These are phyloP conservation scores for Pelagia noctiluca DNA, from an alignment of 30 jellyfish, hydroid and myxozoan genomes.

Conservation along the genomic window DNA sequence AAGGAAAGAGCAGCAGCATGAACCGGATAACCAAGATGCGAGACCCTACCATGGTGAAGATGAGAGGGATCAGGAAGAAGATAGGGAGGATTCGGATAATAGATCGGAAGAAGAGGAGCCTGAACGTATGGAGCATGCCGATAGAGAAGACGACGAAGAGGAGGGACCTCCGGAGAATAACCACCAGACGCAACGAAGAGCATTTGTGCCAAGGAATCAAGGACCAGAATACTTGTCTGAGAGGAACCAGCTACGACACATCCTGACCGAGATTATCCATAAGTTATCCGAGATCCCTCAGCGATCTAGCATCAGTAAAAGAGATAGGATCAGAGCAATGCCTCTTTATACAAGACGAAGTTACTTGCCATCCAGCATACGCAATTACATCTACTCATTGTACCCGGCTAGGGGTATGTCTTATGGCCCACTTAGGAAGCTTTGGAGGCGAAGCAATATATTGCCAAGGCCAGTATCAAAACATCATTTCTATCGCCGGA, in stretches of 20 bases:
- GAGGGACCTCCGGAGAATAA: conserved; percentile 31
- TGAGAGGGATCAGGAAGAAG: neutral
- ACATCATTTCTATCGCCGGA: neutral
- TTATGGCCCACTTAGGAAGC: neutral
- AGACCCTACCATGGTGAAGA: no score
- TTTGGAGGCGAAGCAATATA: conserved; percentile 24
- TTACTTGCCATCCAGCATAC: neutral
- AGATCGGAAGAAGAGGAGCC: neutral
- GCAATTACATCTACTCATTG: neutral
- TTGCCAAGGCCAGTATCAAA: conserved; percentile 17
- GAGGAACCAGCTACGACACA: conserved; percentile 30
- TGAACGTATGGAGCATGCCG: neutral
- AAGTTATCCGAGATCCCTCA: conserved; percentile 45
- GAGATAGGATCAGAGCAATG: neutral
- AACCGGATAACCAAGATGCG: no score
- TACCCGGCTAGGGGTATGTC: neutral
- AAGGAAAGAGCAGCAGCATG: conserved; percentile 12
- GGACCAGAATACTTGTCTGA: conserved; percentile 24
- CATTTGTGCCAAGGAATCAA: no score
- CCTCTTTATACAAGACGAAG: conserved; percentile 40
- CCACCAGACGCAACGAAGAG: no score
- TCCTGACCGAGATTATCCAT: conserved; percentile 35
- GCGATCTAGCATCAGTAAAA: neutral
- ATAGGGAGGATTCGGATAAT: no score
- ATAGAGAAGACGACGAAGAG: neutral